phyloP scores from a whole-genome alignment of 2,888 invertebrate species.

The Dinocampus coccinellae region DNA sequence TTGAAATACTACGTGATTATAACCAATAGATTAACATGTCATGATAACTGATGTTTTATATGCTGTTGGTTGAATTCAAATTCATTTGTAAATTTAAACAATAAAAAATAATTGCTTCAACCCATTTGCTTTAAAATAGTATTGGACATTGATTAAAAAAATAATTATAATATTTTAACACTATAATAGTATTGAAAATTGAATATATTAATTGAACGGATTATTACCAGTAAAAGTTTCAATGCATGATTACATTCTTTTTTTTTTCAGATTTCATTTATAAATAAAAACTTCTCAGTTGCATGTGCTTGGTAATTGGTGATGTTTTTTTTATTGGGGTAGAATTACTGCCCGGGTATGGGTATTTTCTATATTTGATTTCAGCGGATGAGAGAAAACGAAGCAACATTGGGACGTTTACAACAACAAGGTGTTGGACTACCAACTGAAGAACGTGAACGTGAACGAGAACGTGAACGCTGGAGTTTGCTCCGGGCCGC shows the following conservation, averaged over 20 bases:
- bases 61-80: slow-evolving; percentile 9
- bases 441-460: slow-evolving; percentile 84
- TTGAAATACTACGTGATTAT: slow-evolving; percentile 1
- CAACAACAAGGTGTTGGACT: slow-evolving; percentile 89
- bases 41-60: background rate
- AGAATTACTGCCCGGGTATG: slow-evolving; percentile 66
- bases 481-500: slow-evolving; percentile 91
- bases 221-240: background rate
- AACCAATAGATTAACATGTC: slow-evolving; percentile 1
- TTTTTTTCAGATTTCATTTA: no score
- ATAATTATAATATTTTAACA: no score
- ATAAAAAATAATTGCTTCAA: no score
- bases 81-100: background rate
- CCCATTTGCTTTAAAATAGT: no score
- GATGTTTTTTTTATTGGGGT: slow-evolving; percentile 56
- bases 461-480: slow-evolving; percentile 87
- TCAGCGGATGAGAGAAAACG: slow-evolving; percentile 84
- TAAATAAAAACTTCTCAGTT: background rate
- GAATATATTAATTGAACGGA: background rate
- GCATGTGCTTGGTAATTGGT: slow-evolving; percentile 49
- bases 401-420: slow-evolving; percentile 84
- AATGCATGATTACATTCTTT: background rate
- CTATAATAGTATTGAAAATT: background rate
- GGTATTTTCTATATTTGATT: slow-evolving; percentile 66
- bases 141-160: no score